Evolutionary conservation across 1,140 invertebrate genomes (phyloP).

Genomic region (Anoplophora glabripennis): DNA sequence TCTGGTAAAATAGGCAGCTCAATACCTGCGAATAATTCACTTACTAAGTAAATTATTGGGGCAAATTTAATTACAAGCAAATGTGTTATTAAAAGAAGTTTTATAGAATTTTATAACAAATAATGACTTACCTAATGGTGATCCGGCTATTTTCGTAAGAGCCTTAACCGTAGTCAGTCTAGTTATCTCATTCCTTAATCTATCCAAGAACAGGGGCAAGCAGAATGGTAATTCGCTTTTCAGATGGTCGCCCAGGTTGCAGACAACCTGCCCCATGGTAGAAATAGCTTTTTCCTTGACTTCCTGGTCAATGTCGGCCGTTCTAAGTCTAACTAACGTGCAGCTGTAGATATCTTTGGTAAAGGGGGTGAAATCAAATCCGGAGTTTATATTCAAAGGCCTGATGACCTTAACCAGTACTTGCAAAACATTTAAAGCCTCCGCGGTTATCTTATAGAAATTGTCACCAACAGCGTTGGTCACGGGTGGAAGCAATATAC

Average conservation of each 20-base stretch:
- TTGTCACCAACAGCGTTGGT: conserved; percentile 86
- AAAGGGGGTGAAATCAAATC: conserved; percentile 74
- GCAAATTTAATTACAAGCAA: background rate
- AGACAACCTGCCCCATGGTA: conserved; percentile 94
- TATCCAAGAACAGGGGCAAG: conserved; percentile 91
- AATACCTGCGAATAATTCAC: conserved; percentile 55
- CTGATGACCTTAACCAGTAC: conserved; percentile 93
- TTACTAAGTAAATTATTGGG: background rate
- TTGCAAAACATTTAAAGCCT: conserved; percentile 89
- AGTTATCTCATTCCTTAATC: conserved; percentile 95
- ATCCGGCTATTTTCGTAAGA: conserved; percentile 89
- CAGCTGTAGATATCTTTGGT: conserved; percentile 81
- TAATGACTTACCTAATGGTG: conserved; percentile 58
- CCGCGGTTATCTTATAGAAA: conserved; percentile 98
- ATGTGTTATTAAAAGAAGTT: background rate
- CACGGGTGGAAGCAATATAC: conserved; percentile 81
- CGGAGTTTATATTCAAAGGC: conserved; percentile 67
- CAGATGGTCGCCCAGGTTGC: conserved; percentile 84
- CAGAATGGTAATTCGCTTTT: conserved; percentile 75
- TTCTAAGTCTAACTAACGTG: conserved; percentile 80
- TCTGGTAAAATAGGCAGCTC: conserved; percentile 86
- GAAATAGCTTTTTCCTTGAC: conserved; percentile 97
- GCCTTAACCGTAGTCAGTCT: conserved; percentile 94
- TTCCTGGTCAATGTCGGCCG: conserved; percentile 97
- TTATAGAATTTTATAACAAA: too few relatives aligned